Base-by-base conservation (phyloP, 2,113 vertebrate genomes). In the Epinephelus lanceolatus region DNA sequence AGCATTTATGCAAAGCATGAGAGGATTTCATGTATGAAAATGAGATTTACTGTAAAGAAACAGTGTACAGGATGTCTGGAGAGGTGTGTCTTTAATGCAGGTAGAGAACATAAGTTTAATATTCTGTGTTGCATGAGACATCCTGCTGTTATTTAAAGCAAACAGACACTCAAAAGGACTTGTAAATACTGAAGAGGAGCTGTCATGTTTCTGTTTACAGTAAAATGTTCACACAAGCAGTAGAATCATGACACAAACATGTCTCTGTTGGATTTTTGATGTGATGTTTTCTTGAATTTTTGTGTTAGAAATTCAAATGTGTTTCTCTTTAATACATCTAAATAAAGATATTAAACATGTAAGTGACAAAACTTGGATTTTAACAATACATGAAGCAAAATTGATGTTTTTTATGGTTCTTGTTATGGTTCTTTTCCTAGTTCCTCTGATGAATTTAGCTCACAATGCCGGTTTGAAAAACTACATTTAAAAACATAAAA, bases 21-120 rank as follows among this genome's bases (percentile, higher is more conserved):
- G 6, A 12, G 47, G 68, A 67, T 70, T 78, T 78, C 9, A 51
- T 30, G 37, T 42, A 8, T 74, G 27, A 53, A 71, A 80, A 52
- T 42, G 4, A 13, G 55, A 4, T 78, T 40, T 51, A 42, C 3
- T 27, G 40, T 27, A 59, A 49, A 30, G 37, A 51, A 45, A 6
- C 56, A 17, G 75, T 8, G 33, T 7, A 25, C 18, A 52, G 37
- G 21, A 67, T 11, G 25, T 17, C 1, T 19, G 47, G 13, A 40
- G 33, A 42, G 33, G 25, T 45, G 45, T 40, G 5, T 51, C 11
- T 78, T 56, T 14, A 11, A 62, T 52, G 15, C 65, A 69, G 40
- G 27, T 51, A 1, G 5, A 42, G 2, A 0, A 56, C 18, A n/a
- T 27, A 1, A 1, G 65, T 19, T 60, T 27, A 10, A n/a, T 47